These are phyloP conservation scores for Aepyceros melampus DNA, from an alignment of 2,113 vertebrate species.

Conservation along the genomic window DNA sequence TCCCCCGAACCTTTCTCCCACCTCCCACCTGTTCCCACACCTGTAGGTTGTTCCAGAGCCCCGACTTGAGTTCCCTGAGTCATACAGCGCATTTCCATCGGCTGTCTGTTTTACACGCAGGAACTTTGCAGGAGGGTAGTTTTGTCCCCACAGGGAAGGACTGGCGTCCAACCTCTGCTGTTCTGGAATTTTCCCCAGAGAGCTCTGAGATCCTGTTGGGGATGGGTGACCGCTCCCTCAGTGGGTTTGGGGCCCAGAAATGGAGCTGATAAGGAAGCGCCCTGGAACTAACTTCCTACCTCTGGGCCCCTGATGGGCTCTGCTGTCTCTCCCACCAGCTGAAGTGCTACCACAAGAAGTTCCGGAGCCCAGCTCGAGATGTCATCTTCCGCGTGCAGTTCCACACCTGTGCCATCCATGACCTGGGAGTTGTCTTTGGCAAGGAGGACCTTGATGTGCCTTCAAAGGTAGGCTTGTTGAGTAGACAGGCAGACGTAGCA, in stretches of 20 bases:
- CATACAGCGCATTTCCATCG: not conserved
- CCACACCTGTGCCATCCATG: conserved; percentile 96
- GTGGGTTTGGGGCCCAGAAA: not conserved
- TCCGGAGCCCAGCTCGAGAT: conserved; percentile 90
- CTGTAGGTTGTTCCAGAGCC: not conserved
- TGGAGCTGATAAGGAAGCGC: not conserved
- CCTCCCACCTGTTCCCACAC: not conserved
- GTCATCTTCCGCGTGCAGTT: conserved; percentile 98
- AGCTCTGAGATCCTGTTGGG: not conserved
- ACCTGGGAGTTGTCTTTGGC: conserved; percentile 92
- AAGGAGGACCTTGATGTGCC: conserved; percentile 96
- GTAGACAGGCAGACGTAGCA: not conserved
- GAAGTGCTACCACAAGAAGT: conserved; percentile 98
- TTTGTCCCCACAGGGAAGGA: not conserved
- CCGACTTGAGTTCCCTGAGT: not conserved
- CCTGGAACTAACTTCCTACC: not conserved
- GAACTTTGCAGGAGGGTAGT: not conserved
- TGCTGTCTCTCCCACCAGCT: conserved; percentile 78
- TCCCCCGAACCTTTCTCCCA: not conserved
- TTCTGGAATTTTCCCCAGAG: conserved; percentile 1
- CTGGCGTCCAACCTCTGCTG: not conserved
- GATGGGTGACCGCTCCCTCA: not conserved
- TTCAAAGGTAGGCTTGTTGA: conserved; percentile 88
- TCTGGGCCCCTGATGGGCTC: not conserved
- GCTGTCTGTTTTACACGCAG: not conserved